Percentiles rank a stretch among this genome's conserved stretches.
phyloP scores from a whole-genome alignment of 2,888 invertebrate genomes.

The Morpho deidamia region DNA sequence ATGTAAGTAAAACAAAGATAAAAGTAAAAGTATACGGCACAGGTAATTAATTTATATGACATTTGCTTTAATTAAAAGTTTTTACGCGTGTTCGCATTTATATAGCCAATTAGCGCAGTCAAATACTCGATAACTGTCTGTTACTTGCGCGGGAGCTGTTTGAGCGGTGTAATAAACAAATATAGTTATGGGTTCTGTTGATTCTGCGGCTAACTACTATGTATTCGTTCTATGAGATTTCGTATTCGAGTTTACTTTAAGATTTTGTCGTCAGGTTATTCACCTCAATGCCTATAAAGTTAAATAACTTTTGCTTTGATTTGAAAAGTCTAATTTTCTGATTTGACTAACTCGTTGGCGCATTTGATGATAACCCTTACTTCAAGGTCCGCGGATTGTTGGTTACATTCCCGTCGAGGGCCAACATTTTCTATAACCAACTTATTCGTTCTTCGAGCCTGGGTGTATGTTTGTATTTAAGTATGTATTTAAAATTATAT shows the following conservation, averaged over 20 bases:
- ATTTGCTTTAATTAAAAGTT: slow-evolving; percentile 15
- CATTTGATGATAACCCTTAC: too few relatives aligned
- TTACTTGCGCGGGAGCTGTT: slow-evolving; percentile 8
- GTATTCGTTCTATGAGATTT: slow-evolving; percentile 3
- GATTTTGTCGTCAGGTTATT: background rate
- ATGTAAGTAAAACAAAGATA: background rate
- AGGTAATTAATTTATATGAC: slow-evolving; percentile 18
- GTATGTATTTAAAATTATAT: too few relatives aligned
- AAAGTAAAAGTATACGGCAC: slow-evolving; percentile 4
- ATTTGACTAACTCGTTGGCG: too few relatives aligned
- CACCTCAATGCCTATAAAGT: background rate
- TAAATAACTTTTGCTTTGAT: too few relatives aligned
- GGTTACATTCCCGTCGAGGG: too few relatives aligned
- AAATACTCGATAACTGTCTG: slow-evolving; percentile 15
- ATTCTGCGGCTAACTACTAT: background rate
- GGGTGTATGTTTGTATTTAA: too few relatives aligned
- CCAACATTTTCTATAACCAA: too few relatives aligned
- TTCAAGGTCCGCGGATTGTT: too few relatives aligned
- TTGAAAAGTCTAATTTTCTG: too few relatives aligned
- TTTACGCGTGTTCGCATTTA: slow-evolving; percentile 14
- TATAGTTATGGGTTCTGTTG: slow-evolving; percentile 1
- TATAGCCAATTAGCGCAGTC: slow-evolving; percentile 20
- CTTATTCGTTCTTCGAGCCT: too few relatives aligned
- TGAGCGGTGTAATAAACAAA: slow-evolving; percentile 7
- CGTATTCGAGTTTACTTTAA: slow-evolving; percentile 2